Evolutionary conservation across 2,113 vertebrate species (phyloP), one percentile per base, ranked within the genome.

Genomic region (Sinocyclocheilus anshuiensis): DNA sequence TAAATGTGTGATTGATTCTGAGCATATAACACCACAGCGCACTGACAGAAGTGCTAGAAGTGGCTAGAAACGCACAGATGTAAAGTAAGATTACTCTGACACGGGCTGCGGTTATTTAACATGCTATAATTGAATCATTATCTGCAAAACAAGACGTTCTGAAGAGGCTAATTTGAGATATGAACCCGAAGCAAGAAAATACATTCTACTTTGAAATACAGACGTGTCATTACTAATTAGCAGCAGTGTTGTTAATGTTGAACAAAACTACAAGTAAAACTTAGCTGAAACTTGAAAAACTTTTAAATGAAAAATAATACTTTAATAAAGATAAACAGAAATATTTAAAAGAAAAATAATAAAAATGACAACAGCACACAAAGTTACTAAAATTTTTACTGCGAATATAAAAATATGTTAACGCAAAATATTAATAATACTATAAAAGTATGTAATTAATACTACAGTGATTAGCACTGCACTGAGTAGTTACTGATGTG

Each of bases 11-110:
- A 75, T 4, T 76, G 42, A 24, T 24, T 45, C 22, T 24, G 3
- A 24, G 91, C 90, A 92, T 91, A 91, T 92, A 87, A 91, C 93
- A 90, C 87, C 90, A 84, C 87, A 91, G 4, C 2, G 0, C 63
- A 29, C 63, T 29, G 63, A 65, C 57, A n/a, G 8, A 48, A 50
- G 36, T 33, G 29, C 29, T 33, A 33, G 29, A 33, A 33, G 29
- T 33, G 29, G 29, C 29, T 33, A 33, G 29, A 42, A 74, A 45
- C 22, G 71, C 71, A 13, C 36, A 74, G 20, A 74, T 45, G 39
- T 65, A 13, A 33, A 18, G 65, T 33, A 29, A 69, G 65, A 69
- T 33, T 69, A 18, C 65, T 69, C 65, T 18, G 26, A 69, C 26
- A 33, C 12, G 3, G 6, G 4, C n/a, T 76, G 22, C 0, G 6